Conservation (phyloP, 2,888 invertebrate species). For the Carpatolechia fugitivella region DNA sequence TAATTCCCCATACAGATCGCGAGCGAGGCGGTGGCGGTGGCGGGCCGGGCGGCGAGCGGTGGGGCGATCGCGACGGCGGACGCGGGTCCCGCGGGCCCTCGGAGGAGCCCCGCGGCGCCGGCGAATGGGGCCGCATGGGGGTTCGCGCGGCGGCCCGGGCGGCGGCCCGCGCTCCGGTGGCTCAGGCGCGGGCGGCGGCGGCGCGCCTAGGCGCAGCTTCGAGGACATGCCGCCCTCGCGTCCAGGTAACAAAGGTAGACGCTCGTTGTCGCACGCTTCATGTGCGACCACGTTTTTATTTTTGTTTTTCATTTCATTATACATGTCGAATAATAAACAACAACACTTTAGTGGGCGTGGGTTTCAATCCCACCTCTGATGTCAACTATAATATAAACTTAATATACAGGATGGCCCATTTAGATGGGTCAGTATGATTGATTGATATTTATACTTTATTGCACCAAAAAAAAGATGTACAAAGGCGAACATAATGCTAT, state of each 20-base stretch:
- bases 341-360: too few relatives aligned
- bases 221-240: conserved; percentile 68
- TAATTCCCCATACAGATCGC: conserved; percentile 36
- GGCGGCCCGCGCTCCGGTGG: conserved; percentile 28
- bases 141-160: conserved; percentile 47
- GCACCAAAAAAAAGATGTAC: too few relatives aligned
- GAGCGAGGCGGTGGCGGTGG: conserved; percentile 45
- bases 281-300: not conserved
- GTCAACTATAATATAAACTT: too few relatives aligned
- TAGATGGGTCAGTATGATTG: too few relatives aligned
- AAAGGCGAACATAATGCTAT: too few relatives aligned
- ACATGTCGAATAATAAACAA: too few relatives aligned
- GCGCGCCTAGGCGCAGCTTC: conserved; percentile 46
- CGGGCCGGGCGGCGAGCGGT: conserved; percentile 61
- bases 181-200: conserved; percentile 43
- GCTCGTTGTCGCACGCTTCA: not conserved
- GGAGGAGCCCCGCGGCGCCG: conserved; percentile 54
- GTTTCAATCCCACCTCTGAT: too few relatives aligned
- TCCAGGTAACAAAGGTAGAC: conserved; percentile 42
- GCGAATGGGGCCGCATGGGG: conserved; percentile 67
- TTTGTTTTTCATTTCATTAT: not conserved
- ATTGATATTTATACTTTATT: too few relatives aligned
- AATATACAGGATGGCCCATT: too few relatives aligned
- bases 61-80: conserved; percentile 46
- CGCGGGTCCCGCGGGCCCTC: conserved; percentile 62